These are phyloP conservation scores for Eudemis profundana DNA, from an alignment of 2,888 invertebrate species.

Conservation along the genomic window DNA sequence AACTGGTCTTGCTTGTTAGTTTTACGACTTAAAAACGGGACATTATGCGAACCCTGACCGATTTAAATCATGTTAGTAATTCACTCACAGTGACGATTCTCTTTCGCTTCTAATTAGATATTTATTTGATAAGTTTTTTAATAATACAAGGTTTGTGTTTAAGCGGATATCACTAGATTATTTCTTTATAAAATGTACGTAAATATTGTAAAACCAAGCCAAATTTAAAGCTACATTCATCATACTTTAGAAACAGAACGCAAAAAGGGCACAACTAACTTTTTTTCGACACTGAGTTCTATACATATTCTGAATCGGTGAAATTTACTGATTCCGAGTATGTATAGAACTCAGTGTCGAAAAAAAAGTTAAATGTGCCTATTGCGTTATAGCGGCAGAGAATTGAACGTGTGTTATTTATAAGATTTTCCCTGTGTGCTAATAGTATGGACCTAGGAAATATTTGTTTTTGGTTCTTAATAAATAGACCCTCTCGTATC, in stretches of 20 bases:
- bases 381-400: too few relatives aligned
- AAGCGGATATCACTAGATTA: constrained; percentile 1
- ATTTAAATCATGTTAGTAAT: too few relatives aligned
- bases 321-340: too few relatives aligned
- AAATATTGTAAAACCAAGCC: not conserved
- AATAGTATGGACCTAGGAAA: constrained; percentile 1
- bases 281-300: too few relatives aligned
- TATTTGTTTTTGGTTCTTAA: not conserved
- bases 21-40: too few relatives aligned
- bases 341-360: too few relatives aligned
- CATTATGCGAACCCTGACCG: too few relatives aligned
- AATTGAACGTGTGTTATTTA: not conserved
- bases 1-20: too few relatives aligned
- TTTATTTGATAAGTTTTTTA: not conserved
- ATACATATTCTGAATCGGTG: too few relatives aligned
- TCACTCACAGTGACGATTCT: too few relatives aligned
- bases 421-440: constrained; percentile 5
- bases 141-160: not conserved
- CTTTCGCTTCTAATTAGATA: not conserved
- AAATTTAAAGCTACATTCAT: constrained; percentile 1
- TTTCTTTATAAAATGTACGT: not conserved
- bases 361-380: too few relatives aligned
- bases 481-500: not conserved
- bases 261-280: too few relatives aligned
- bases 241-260: not conserved